Percentiles rank a stretch among this genome's conserved stretches.
Evolutionary conservation across 2,797 vertebrate species (phyloP).

Genomic region (Linurgus olivaceus): DNA sequence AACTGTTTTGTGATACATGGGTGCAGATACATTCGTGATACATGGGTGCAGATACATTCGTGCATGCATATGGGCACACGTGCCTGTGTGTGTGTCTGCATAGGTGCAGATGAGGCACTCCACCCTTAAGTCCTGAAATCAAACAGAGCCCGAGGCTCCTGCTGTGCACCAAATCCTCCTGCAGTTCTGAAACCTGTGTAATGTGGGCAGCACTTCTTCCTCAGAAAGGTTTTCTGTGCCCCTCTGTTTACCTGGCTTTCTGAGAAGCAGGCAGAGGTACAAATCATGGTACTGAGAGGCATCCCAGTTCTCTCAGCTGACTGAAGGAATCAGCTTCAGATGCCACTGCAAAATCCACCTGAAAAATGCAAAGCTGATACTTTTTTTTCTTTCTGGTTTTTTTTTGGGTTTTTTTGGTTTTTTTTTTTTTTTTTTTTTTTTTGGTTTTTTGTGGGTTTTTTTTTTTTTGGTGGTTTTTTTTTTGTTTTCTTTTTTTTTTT

Average conservation of each 20-base stretch:
- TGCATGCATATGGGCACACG: accelerated
- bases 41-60: neutral
- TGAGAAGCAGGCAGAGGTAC: neutral
- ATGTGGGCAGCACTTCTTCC: neutral
- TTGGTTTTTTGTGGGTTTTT: too few relatives aligned
- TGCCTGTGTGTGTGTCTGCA: neutral
- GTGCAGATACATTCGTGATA: neutral
- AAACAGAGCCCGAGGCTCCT: neutral
- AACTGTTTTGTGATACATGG: neutral
- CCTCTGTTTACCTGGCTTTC: neutral
- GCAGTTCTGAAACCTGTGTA: accelerated
- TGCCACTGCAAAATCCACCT: neutral
- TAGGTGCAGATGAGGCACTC: neutral
- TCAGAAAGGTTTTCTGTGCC: neutral
- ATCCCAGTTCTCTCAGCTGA: neutral
- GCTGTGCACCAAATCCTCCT: neutral
- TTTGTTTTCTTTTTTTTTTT: neutral
- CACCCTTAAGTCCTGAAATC: neutral
- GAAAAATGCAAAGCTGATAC: slow-evolving; percentile 2
- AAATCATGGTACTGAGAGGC: neutral
- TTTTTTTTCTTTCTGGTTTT: neutral
- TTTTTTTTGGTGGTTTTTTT: neutral
- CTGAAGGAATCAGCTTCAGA: neutral
- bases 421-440: neutral
- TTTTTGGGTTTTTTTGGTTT: neutral